These are phyloP conservation scores for Trichechus manatus DNA, from an alignment of 2,113 vertebrate species.

Conservation along the genomic window DNA sequence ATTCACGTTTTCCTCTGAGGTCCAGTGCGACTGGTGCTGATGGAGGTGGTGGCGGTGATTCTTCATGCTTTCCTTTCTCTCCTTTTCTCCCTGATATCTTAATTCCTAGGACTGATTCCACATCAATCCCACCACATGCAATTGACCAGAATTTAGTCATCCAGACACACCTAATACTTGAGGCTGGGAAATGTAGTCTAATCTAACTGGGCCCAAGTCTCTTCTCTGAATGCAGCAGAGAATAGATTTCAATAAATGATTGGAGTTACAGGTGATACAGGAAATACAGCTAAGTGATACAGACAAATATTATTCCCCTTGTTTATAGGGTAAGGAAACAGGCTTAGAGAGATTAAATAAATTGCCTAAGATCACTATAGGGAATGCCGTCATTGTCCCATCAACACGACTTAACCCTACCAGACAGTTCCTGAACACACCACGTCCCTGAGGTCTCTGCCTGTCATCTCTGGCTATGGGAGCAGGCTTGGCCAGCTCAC, in stretches of 20 bases:
- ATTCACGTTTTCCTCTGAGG: too few relatives aligned
- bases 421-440: accelerated
- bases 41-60: too few relatives aligned
- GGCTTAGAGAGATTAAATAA: not conserved
- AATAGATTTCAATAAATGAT: not conserved
- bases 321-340: not conserved
- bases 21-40: too few relatives aligned
- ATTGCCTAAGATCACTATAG: too few relatives aligned
- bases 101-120: not conserved
- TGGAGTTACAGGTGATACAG: not conserved
- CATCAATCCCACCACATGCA: not conserved
- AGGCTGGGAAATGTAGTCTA: not conserved
- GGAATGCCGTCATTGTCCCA: not conserved
- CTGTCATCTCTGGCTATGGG: not conserved
- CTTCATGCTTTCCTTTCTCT: too few relatives aligned
- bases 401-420: not conserved
- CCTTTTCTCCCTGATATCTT: too few relatives aligned
- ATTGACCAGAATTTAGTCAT: not conserved
- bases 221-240: not conserved
- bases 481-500: not conserved
- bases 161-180: not conserved
- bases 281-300: not conserved
- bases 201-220: not conserved
- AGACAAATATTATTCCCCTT: not conserved
- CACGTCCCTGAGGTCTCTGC: not conserved